phyloP scores from a whole-genome alignment of 1,140 invertebrate species.

The Druon quercuslanigerum region DNA sequence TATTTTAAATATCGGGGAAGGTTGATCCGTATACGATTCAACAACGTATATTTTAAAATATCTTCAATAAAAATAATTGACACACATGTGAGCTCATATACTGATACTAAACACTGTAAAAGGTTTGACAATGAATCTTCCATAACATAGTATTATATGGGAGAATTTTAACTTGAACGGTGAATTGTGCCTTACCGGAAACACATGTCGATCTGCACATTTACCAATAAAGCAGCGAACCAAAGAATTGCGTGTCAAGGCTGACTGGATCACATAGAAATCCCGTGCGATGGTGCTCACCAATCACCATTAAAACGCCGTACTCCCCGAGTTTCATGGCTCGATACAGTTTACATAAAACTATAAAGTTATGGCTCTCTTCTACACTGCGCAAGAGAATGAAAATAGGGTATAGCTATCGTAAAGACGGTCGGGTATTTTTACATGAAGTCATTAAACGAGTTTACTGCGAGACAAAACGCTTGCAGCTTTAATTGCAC shows the following conservation, averaged over 20 bases:
- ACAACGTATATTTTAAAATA: no score
- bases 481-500: conserved; percentile 53
- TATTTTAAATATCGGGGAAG: no score
- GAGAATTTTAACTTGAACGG: no score
- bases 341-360: conserved; percentile 71
- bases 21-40: no score
- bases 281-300: conserved; percentile 55
- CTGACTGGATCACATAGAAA: conserved; percentile 48
- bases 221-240: conserved; percentile 45
- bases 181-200: no score
- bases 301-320: conserved; percentile 68
- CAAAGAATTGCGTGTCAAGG: conserved; percentile 58
- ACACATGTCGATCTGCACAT: conserved; percentile 45
- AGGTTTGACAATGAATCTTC: no score
- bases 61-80: no score
- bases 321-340: conserved; percentile 61
- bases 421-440: conserved; percentile 67
- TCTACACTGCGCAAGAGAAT: conserved; percentile 52
- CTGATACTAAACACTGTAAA: no score
- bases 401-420: conserved; percentile 52
- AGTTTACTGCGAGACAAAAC: conserved; percentile 55
- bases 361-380: conserved; percentile 67
- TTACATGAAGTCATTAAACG: conserved; percentile 58
- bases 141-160: no score
- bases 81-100: no score